Conservation (phyloP, 2,113 vertebrate genomes). For the Oncorhynchus masou region DNA sequence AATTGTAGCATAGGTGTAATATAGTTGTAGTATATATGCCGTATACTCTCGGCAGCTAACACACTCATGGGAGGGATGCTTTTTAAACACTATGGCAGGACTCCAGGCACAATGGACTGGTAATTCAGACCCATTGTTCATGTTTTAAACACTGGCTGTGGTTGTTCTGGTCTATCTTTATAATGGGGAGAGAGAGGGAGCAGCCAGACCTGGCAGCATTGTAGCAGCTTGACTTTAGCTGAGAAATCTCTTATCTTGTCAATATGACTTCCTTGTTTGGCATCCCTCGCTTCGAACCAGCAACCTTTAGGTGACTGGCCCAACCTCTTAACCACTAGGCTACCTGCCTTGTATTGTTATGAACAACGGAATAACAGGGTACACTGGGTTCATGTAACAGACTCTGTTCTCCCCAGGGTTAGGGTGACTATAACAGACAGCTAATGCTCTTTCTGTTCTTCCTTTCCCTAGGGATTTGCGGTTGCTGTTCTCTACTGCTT, state of each 20-base stretch:
- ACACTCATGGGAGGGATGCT: constrained; percentile 1
- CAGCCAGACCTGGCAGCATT: constrained; percentile 7
- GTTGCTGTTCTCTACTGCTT: constrained; percentile 97
- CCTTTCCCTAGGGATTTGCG: constrained; percentile 83
- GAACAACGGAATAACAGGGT: neutral
- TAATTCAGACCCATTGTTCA: constrained; percentile 30
- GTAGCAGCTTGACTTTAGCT: constrained; percentile 13
- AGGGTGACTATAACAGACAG: neutral
- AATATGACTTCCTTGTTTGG: neutral
- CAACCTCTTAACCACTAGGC: too few relatives aligned
- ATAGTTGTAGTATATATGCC: too few relatives aligned
- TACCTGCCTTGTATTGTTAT: neutral
- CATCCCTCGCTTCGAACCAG: neutral
- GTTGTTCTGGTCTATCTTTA: too few relatives aligned
- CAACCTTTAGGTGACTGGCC: too few relatives aligned
- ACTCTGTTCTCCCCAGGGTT: too few relatives aligned
- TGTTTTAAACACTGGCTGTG: constrained; percentile 18
- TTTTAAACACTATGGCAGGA: constrained; percentile 10
- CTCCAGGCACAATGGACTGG: constrained; percentile 21
- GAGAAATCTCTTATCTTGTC: neutral
- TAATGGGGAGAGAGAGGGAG: constrained; percentile 32
- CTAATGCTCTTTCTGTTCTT: neutral
- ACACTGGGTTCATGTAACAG: too few relatives aligned
- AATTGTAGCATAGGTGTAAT: too few relatives aligned
- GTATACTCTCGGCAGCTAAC: neutral